Conservation (phyloP, 2,113 vertebrate genomes). For the Anoura caudifer region DNA sequence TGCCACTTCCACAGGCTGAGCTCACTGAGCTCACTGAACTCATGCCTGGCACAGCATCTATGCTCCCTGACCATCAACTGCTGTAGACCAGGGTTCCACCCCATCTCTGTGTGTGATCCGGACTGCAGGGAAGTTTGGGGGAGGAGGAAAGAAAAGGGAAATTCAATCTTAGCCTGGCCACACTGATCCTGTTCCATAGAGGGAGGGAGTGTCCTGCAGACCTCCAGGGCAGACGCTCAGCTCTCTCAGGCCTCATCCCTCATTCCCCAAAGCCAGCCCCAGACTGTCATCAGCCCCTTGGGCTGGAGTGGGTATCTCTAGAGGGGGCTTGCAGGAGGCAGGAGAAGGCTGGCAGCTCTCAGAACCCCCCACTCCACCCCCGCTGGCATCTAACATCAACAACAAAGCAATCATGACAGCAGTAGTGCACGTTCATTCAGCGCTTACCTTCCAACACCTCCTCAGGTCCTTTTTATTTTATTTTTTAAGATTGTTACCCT, state of each 20-base stretch:
- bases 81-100: neutral
- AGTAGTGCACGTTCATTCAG: rapidly evolving
- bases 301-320: neutral
- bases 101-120: neutral
- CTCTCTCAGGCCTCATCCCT: neutral
- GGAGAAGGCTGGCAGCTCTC: neutral
- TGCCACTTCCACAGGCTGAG: neutral
- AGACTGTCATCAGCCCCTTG: neutral
- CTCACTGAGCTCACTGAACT: neutral
- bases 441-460: neutral
- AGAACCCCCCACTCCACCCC: neutral
- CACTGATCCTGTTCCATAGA: neutral
- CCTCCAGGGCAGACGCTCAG: too few relatives aligned
- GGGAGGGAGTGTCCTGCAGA: neutral
- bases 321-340: neutral
- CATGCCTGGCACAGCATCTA: too few relatives aligned
- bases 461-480: neutral
- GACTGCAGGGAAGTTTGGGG: neutral
- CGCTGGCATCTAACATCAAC: too few relatives aligned
- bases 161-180: too few relatives aligned
- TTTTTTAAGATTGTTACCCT: too few relatives aligned
- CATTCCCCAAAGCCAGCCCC: neutral
- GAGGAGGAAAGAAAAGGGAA: neutral
- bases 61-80: too few relatives aligned
- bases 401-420: rapidly evolving